Base-by-base conservation (phyloP, 2,797 vertebrate genomes). In the Oophaga sylvatica region DNA sequence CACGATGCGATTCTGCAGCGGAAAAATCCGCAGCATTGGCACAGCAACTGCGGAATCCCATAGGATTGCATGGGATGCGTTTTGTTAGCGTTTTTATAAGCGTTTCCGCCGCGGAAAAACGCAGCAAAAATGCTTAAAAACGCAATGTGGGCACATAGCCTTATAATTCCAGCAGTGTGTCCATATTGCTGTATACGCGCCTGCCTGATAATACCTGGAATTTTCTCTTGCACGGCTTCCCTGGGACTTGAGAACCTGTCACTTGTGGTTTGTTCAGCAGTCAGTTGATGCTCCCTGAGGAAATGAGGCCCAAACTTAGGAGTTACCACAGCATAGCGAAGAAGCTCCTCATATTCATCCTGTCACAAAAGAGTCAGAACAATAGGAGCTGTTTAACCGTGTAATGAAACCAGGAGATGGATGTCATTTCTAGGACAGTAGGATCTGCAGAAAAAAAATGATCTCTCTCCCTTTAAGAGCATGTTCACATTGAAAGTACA, bases 341-440 rank as follows among this genome's bases (percentile, higher is more conserved):
- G 95, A 88, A 97, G 94, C 88, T 99, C 97, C 93, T 99, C 97
- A 92, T 97, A 98, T 89, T 98, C 97, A 91, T 97, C 97, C 97
- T 96, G 90, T 20, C 62, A 90, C 67, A 93, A 91, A 90, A 60
- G 41, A 77, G 73, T 75, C 73, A 65, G 9, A 67, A 92, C 35
- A 65, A 60, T 26, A 87, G 86, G 45, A 65, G 71, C 35, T 85
- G 59, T 60, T 88, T 84, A 88, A 71, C 31, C 76, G 22, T 56
- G 56, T 88, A 84, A 83, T 45, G 53, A 70, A 83, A 80, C 7
- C 20, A 65, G 17, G 22, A 88, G 31, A 73, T 35, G 56, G 41
- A 80, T 88, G 75, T 16, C 35, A 53, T 84, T 76, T 85, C 77
- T 59, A 81, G 60, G 15, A 41, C 56, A 45, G 17, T 26, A 56